Conservation (phyloP, 2,797 vertebrate genomes). For the Adelosebastes latens region DNA sequence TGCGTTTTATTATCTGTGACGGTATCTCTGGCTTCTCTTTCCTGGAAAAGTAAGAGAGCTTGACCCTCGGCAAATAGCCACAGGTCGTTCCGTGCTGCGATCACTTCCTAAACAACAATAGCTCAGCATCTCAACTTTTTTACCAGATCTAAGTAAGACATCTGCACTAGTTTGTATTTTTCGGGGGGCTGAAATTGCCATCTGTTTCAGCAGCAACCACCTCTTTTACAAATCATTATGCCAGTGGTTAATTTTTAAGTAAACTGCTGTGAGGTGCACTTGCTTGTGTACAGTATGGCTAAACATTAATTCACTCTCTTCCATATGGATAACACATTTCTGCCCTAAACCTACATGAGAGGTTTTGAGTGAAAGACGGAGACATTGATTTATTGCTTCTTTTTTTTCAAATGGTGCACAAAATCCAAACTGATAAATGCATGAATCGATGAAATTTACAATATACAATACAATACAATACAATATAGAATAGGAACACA, state of each 20-base stretch:
- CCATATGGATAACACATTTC: not conserved
- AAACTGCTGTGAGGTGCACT: not conserved
- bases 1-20: constrained; percentile 65
- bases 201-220: not conserved
- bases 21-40: constrained; percentile 43
- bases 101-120: constrained; percentile 19
- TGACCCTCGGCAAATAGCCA: constrained; percentile 7
- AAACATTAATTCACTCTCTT: not conserved
- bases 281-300: not conserved
- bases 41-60: constrained; percentile 42
- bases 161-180: not conserved
- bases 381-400: not conserved
- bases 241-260: not conserved
- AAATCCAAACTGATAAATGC: not conserved
- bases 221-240: not conserved
- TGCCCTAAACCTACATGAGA: not conserved
- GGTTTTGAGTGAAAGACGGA: not conserved
- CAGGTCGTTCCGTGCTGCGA: not conserved
- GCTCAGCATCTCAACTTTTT: not conserved
- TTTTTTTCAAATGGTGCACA: not conserved
- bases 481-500: not conserved
- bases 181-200: not conserved
- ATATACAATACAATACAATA: no score
- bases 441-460: not conserved
- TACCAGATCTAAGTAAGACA: not conserved